Evolutionary conservation across 2,888 invertebrate species (phyloP), one percentile per base, ranked within the genome.

Genomic region (Lasioglossum vierecki): DNA sequence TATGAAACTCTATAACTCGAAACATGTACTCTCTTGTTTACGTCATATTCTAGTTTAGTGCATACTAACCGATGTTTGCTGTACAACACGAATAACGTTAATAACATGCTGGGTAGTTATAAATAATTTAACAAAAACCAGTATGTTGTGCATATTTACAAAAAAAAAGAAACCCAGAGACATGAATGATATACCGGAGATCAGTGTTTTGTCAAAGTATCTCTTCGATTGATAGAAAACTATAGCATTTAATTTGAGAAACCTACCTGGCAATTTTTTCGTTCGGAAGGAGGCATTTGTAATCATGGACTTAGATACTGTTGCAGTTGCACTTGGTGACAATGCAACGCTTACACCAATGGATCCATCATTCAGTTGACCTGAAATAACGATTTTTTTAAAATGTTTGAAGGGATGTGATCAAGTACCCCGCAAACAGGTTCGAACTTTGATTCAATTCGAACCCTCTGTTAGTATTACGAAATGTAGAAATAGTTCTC

Each of bases 221-320:
- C n/a, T n/a, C 5, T 9, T 70, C 15, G 15, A 76, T 53, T 73
- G 74, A 39, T n/a, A 70, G 53, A 26, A 15, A 22, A 77, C 57
- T 4, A 74, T 57, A 60, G 13, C 22, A 70, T 18, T 78, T 72
- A 49, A 78, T 66, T 68, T 63, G 77, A 73, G 39, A 79, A 82
- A 93, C 95, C 96, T 95, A 98, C 98, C 98, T 95, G 99, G 99
- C 93, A 99, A 96, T 95, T 99, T 99, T 95, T 98, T 99, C 89
- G 99, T 98, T 89, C 99, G 97, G 96, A 99, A 99, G 90, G 99
- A 99, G 88, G 99, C 99, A 95, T 99, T 99, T 53, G 99, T 99
- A 89, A 99, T 99, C 97, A 99, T 98, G 13, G 98, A 98, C 95
- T 99, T 99, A 0, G 98, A 97, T 92, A 98, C 97, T 4, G 97